These are phyloP conservation scores for Sebastolobus alascanus DNA, from an alignment of 2,797 vertebrate genomes.

Conservation along the genomic window DNA sequence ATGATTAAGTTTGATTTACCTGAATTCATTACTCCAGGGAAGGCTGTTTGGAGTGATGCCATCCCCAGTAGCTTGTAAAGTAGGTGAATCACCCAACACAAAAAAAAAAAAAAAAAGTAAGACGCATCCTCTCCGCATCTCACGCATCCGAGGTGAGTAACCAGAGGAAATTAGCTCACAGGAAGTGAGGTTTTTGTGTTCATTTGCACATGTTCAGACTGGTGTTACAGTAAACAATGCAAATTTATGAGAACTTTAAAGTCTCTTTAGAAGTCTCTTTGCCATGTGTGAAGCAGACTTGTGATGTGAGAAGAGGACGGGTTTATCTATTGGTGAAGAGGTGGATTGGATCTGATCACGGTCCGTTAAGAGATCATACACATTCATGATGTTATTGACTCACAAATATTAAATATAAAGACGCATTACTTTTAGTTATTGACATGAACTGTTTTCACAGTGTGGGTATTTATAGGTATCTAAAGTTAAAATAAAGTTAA, in stretches of 20 bases:
- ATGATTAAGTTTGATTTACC: constrained; percentile 31
- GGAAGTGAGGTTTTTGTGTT: constrained; percentile 21
- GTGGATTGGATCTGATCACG: not conserved
- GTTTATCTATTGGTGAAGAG: not conserved
- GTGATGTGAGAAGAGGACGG: not conserved
- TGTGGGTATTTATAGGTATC: not conserved
- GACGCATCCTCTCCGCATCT: constrained; percentile 5
- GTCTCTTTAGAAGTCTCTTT: not conserved
- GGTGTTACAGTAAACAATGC: not conserved
- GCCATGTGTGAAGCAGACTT: not conserved
- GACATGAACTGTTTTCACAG: not conserved
- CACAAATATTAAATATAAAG: not conserved
- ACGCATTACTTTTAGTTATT: not conserved
- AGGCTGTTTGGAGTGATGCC: constrained; percentile 12
- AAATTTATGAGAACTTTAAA: not conserved
- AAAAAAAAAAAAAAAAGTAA: constrained; percentile 14
- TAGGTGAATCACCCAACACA: constrained; percentile 51
- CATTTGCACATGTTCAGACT: constrained; percentile 8
- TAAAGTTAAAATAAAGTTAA: not conserved
- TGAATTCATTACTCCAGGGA: constrained; percentile 29
- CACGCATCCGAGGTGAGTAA: constrained; percentile 28
- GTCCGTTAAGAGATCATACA: not conserved
- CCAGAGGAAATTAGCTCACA: constrained; percentile 7
- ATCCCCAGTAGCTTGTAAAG: constrained; percentile 19
- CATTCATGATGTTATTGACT: not conserved